Evolutionary conservation across 2,113 vertebrate genomes (phyloP).

Genomic region (Neopipo cinnamomea): DNA sequence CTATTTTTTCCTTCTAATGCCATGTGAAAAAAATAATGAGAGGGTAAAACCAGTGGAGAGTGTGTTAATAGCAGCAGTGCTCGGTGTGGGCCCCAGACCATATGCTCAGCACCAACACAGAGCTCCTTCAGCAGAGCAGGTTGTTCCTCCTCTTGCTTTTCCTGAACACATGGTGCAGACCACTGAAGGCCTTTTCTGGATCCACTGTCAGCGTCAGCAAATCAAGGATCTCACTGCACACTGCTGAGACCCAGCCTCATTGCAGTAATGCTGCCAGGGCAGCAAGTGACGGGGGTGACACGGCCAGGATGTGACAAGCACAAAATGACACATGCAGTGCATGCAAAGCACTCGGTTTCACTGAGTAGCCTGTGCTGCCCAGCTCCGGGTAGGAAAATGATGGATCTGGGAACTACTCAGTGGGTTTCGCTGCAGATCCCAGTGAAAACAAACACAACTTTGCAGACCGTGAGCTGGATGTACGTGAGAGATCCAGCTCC

Average conservation of each 20-base stretch:
- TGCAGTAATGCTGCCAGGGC: background rate
- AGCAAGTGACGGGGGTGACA: background rate
- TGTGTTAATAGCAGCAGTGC: background rate
- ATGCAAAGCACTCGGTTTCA: background rate
- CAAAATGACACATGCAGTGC: fast-evolving
- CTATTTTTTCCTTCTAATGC: background rate
- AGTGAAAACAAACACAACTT: background rate
- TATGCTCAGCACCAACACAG: background rate
- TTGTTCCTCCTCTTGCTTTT: background rate
- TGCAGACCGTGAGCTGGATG: fast-evolving
- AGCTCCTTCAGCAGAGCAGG: background rate
- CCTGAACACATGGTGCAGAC: background rate
- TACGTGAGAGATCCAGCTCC: fast-evolving
- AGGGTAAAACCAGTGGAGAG: background rate
- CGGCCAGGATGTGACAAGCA: fast-evolving
- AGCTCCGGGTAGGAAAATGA: background rate
- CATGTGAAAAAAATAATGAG: background rate
- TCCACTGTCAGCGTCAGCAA: background rate
- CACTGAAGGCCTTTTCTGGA: background rate
- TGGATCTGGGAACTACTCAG: background rate
- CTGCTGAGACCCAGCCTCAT: background rate
- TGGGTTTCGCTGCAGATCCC: background rate
- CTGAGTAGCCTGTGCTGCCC: fast-evolving
- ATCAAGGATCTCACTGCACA: too few species aligned
- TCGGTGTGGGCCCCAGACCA: background rate